phyloP scores from a whole-genome alignment of 2,113 vertebrate species.

The Eira barbara region DNA sequence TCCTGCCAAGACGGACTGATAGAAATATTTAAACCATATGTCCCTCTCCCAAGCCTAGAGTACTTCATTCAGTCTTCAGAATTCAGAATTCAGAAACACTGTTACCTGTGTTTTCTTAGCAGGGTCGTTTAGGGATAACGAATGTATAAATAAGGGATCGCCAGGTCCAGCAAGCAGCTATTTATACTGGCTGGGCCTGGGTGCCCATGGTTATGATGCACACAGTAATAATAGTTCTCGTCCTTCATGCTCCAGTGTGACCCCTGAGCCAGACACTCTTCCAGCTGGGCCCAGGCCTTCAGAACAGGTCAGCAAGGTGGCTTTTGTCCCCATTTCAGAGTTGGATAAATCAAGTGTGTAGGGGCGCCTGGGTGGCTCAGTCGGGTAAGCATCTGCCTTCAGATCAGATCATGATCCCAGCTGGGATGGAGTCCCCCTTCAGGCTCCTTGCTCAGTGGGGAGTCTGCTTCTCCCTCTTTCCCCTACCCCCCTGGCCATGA shows the following conservation, averaged over 20 bases:
- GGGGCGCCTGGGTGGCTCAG: not conserved
- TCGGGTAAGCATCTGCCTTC: not conserved
- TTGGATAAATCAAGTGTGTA: not conserved
- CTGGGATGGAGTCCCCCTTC: rapidly evolving
- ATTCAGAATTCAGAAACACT: not conserved
- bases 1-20: not conserved
- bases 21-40: conserved; percentile 22
- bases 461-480: too few relatives aligned
- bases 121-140: not conserved
- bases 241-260: not conserved
- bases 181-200: not conserved
- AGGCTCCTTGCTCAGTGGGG: too few relatives aligned
- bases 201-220: too few relatives aligned
- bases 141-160: not conserved
- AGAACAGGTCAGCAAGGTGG: not conserved
- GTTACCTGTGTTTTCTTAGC: not conserved
- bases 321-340: not conserved
- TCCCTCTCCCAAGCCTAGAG: not conserved
- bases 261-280: not conserved
- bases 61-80: conserved; percentile 18
- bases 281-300: not conserved
- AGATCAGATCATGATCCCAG: not conserved
- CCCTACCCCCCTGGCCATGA: not conserved
- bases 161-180: not conserved
- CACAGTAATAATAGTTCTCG: not conserved